Evolutionary conservation across 2,888 invertebrate species (phyloP).

Genomic region (Lasioglossum figueresi): DNA sequence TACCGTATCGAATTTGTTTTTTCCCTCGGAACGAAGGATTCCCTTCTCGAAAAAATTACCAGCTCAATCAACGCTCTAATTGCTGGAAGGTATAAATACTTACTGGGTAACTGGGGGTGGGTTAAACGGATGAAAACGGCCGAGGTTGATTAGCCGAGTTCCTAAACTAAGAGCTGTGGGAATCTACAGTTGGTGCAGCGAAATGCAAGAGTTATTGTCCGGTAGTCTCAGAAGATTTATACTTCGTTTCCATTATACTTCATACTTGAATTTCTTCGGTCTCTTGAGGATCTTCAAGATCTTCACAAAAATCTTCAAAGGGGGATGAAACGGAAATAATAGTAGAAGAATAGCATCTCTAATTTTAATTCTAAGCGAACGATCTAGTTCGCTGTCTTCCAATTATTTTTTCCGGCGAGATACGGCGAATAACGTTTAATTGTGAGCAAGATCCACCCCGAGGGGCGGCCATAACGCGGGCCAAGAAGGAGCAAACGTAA

Average conservation of each 20-base stretch:
- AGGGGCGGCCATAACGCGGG: background rate
- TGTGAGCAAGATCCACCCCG: background rate
- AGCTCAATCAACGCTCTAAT: background rate
- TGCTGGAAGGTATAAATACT: background rate
- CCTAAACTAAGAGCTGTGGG: background rate
- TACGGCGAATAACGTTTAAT: background rate
- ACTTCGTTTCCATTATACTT: too few species aligned
- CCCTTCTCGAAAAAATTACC: background rate
- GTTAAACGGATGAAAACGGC: background rate
- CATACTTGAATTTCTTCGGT: too few species aligned
- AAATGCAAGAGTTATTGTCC: background rate
- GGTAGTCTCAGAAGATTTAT: too few species aligned
- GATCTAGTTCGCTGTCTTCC: background rate
- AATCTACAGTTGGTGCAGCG: background rate
- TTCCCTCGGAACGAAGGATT: background rate
- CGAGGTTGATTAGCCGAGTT: background rate
- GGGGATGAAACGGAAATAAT: background rate
- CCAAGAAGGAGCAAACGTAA: conserved; percentile 17
- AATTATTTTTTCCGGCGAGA: background rate
- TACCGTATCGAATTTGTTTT: conserved; percentile 5
- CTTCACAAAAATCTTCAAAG: background rate
- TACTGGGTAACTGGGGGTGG: background rate
- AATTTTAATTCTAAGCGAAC: background rate
- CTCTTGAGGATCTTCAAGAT: background rate
- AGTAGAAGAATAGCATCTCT: background rate